Evolutionary conservation across 1,140 invertebrate species (phyloP), one percentile per base, ranked within the genome.

Genomic region (Arion vulgaris): DNA sequence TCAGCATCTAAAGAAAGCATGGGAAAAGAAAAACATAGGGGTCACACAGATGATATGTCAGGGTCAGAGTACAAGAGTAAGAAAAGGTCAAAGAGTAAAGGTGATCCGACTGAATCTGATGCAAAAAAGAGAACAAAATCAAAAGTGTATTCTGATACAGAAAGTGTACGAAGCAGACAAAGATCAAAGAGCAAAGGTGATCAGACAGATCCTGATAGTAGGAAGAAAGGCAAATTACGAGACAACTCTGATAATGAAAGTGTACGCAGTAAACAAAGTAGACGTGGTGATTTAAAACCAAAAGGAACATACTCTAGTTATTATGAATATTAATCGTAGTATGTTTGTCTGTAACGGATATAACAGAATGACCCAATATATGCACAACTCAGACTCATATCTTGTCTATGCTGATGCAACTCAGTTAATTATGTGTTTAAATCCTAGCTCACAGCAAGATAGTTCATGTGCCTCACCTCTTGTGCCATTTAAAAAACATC

Each of bases 301-400:
- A 81, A 74, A 41, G 69, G 71, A 15, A 73, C 80, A 15, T 81
- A 81, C 71, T 81, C 80, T 15, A 81, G 80, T 41, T 81, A 81
- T 57, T 81, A 81, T 74, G 80, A 81, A 57, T 80, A 80, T 49
- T 80, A 57, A 80, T 32, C 28, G 32, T 49, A n/a, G n/a, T n/a
- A n/a, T n/a, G n/a, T n/a, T n/a, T n/a, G n/a, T n/a, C n/a, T n/a
- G n/a, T n/a, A n/a, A n/a, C n/a, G n/a, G n/a, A n/a, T n/a, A n/a
- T n/a, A n/a, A n/a, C n/a, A n/a, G n/a, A n/a, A n/a, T n/a, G n/a
- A n/a, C n/a, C n/a, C n/a, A n/a, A n/a, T n/a, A n/a, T n/a, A n/a
- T n/a, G n/a, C n/a, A n/a, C n/a, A n/a, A n/a, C n/a, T n/a, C n/a
- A n/a, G n/a, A n/a, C n/a, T n/a, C n/a, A n/a, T n/a, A n/a, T n/a